phyloP scores from a whole-genome alignment of 1,140 invertebrate species.

The Cardiocondyla obscurior region DNA sequence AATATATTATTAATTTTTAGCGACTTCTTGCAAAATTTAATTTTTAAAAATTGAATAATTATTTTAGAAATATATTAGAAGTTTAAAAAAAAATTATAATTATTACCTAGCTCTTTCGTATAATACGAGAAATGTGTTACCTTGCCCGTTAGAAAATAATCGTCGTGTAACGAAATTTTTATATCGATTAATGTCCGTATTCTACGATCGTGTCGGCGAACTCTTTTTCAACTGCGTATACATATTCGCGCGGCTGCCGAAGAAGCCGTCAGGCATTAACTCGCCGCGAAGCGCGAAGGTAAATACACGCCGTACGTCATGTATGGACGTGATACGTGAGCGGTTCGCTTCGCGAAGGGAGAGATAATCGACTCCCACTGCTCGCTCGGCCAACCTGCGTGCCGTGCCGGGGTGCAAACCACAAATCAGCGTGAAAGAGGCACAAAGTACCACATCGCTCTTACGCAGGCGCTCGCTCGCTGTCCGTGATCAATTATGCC shows the following conservation, averaged over 20 bases:
- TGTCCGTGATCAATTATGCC: constrained; percentile 46
- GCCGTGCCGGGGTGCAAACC: constrained; percentile 39
- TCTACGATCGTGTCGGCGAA: not conserved
- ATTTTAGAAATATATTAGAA: not conserved
- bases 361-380: constrained; percentile 57
- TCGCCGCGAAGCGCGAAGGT: constrained; percentile 46
- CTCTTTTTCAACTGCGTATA: constrained; percentile 32
- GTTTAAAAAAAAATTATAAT: not conserved
- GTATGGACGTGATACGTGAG: constrained; percentile 52
- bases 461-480: constrained; percentile 50
- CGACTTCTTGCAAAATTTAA: not conserved
- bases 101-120: not conserved
- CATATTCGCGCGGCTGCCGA: constrained; percentile 30
- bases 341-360: constrained; percentile 44
- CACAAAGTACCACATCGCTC: constrained; percentile 53
- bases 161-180: not conserved
- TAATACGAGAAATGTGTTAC: not conserved
- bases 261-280: constrained; percentile 55
- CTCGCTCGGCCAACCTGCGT: constrained; percentile 40
- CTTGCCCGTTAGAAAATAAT: not conserved
- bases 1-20: too few species aligned
- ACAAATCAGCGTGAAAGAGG: constrained; percentile 57
- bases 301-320: constrained; percentile 53
- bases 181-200: not conserved
- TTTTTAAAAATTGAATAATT: not conserved